Conservation (phyloP, 2,113 vertebrate genomes). For the Thunnus thynnus region DNA sequence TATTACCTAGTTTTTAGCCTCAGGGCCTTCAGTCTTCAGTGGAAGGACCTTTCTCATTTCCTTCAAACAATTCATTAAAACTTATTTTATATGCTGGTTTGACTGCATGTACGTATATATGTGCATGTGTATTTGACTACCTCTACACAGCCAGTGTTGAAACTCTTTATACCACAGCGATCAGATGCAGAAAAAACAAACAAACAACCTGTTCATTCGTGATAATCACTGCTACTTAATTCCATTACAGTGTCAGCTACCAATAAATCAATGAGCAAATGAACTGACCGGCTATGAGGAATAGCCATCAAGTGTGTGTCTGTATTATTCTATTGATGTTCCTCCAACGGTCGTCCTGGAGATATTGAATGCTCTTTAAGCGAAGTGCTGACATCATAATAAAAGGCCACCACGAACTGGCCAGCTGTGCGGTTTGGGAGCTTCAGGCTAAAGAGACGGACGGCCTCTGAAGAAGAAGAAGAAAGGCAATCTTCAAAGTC, state of each 20-base stretch:
- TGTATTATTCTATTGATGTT: conserved; percentile 83
- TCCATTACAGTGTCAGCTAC: conserved; percentile 78
- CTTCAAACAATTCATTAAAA: conserved; percentile 16
- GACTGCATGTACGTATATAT: conserved; percentile 12
- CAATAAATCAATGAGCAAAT: conserved; percentile 86
- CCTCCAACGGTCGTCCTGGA: conserved; percentile 72
- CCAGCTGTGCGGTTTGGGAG: conserved; percentile 68
- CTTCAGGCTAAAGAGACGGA: conserved; percentile 71
- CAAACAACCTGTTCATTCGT: conserved; percentile 78
- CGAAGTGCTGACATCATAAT: conserved; percentile 86
- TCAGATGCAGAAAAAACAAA: conserved; percentile 60
- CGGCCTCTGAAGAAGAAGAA: conserved; percentile 69
- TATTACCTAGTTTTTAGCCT: conserved; percentile 37
- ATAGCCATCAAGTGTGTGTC: conserved; percentile 69
- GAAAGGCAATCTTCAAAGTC: conserved; percentile 78
- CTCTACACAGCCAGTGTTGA: conserved; percentile 11
- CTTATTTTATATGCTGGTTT: not conserved
- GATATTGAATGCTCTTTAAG: conserved; percentile 86
- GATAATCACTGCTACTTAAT: conserved; percentile 81
- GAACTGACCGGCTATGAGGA: conserved; percentile 79
- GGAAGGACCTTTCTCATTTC: conserved; percentile 23
- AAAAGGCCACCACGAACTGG: conserved; percentile 77
- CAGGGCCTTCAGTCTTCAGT: conserved; percentile 5
- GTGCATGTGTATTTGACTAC: not conserved
- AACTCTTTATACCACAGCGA: conserved; percentile 25